phyloP scores from a whole-genome alignment of 23 tunicate genomes.

The Ciona savignyi region DNA sequence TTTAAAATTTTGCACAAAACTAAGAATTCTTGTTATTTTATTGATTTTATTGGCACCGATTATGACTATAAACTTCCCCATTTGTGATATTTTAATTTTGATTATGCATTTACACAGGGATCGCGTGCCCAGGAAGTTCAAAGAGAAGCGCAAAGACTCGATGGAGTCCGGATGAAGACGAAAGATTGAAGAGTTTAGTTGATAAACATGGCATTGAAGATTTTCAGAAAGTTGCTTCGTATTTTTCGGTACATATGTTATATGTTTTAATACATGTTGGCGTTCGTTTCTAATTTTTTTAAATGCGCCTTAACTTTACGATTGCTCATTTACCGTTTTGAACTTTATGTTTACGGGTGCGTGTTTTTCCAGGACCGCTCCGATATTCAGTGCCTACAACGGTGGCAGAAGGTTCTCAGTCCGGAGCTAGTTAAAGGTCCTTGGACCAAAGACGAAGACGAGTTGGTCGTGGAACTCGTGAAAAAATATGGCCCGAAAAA shows the following conservation, averaged over 20 bases:
- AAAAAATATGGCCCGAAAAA: constrained; percentile 99
- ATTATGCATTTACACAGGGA: constrained; percentile 21
- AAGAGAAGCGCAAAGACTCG: constrained; percentile 77
- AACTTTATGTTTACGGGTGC: too few species aligned
- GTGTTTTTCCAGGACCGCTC: constrained; percentile 82
- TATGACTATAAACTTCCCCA: neutral
- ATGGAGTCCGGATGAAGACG: constrained; percentile 96
- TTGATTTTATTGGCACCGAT: too few species aligned
- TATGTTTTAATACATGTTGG: neutral
- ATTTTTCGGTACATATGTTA: constrained; percentile 40
- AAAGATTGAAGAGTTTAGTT: constrained; percentile 65
- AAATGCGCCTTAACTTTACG: too few species aligned
- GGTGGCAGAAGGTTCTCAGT: constrained; percentile 99
- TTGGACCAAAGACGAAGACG: constrained; percentile 99
- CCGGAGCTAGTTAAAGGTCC: constrained; percentile 99
- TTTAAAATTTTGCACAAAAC: too few species aligned
- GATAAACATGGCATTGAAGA: constrained; percentile 91
- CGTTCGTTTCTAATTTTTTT: neutral
- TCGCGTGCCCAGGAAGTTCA: constrained; percentile 23
- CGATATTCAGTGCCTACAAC: constrained; percentile 92
- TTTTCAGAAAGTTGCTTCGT: constrained; percentile 71
- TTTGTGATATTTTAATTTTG: neutral
- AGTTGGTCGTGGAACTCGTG: constrained; percentile 84
- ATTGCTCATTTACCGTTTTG: too few species aligned
- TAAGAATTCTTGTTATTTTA: too few species aligned